These are phyloP conservation scores for Toxotes chatareus DNA, from an alignment of 2,113 vertebrate genomes.

Conservation along the genomic window DNA sequence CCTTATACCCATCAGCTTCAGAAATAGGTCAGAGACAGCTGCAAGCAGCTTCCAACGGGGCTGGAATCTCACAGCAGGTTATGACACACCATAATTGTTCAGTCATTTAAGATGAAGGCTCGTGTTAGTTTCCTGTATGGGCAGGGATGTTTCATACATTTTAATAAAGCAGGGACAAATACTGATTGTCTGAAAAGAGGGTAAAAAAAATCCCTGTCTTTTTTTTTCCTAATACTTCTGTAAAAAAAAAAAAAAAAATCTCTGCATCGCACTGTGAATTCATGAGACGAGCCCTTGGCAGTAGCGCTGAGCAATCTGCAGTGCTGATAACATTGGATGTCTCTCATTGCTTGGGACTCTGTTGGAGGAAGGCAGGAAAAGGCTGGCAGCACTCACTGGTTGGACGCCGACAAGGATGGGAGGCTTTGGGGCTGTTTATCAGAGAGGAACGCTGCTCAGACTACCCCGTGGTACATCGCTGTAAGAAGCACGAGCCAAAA, in stretches of 20 bases:
- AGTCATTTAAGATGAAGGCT: conserved; percentile 36
- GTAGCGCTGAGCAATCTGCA: conserved; percentile 49
- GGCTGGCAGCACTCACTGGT: conserved; percentile 34
- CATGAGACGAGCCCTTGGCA: conserved; percentile 56
- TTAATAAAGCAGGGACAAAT: not conserved
- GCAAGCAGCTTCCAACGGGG: conserved; percentile 55
- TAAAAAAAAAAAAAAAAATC: conserved; percentile 16
- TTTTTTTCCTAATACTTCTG: not conserved
- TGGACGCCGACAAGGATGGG: conserved; percentile 10
- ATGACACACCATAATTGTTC: conserved; percentile 47
- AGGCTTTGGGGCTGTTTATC: conserved; percentile 49
- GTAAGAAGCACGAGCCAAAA: conserved; percentile 37
- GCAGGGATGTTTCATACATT: conserved; percentile 9
- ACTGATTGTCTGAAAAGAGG: not conserved
- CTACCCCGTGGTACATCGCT: conserved; percentile 13
- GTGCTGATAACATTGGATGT: conserved; percentile 63
- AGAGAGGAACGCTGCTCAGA: conserved; percentile 26
- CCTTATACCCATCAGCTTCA: conserved; percentile 60
- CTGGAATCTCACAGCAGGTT: conserved; percentile 47
- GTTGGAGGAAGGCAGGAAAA: conserved; percentile 30
- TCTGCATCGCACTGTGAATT: conserved; percentile 47
- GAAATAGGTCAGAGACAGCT: conserved; percentile 71
- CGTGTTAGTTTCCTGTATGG: not conserved
- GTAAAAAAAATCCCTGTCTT: not conserved
- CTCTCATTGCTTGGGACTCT: conserved; percentile 40